Evolutionary conservation across 2,113 vertebrate species (phyloP), one percentile per base, ranked within the genome.

Genomic region (Clupea harengus): DNA sequence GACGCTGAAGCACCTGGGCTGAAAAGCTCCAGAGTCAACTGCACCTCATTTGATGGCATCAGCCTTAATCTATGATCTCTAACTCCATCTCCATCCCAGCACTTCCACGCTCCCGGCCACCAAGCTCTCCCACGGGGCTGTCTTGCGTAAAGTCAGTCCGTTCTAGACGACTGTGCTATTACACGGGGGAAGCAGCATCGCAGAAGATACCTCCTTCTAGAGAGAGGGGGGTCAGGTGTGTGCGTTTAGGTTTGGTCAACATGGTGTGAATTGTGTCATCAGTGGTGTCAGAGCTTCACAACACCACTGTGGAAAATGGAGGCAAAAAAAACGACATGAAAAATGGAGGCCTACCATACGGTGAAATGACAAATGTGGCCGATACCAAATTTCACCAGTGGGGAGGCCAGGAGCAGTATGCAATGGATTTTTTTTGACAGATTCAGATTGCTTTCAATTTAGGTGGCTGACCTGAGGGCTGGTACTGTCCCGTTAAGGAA

Each of bases 1-100:
- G 78, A 82, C 85, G 84, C 45, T 46, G 39, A 25, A 32, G 11
- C 81, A 60, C 45, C 50, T 25, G 64, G 52, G 11, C 52, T 85
- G 25, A 82, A n/a, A 75, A 75, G 64, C 80, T 60, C 5, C 81
- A 82, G 46, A 87, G 80, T 82, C 32, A 84, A 82, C 22, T 78
- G 52, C 78, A 82, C 60, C 86, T 84, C n/a, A 84, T 86, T 84
- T 84, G 64, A 45, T 78, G 57, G 39, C 87, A 82, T 86, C 72
- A 25, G 80, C 75, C 67, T 82, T 84, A 84, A 86, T 84, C 54
- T 81, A 75, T 82, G 83, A 60, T 54, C 28, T 82, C 9, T 25
- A 22, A 81, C 81, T 49, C 84, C 64, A 22, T 83, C 81, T 49
- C 84, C 64, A 85, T 88, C 20, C 67, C 84, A 84, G 49, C 64